Evolutionary conservation across 2,888 invertebrate genomes (phyloP).

Genomic region (Masnerella sp.): DNA sequence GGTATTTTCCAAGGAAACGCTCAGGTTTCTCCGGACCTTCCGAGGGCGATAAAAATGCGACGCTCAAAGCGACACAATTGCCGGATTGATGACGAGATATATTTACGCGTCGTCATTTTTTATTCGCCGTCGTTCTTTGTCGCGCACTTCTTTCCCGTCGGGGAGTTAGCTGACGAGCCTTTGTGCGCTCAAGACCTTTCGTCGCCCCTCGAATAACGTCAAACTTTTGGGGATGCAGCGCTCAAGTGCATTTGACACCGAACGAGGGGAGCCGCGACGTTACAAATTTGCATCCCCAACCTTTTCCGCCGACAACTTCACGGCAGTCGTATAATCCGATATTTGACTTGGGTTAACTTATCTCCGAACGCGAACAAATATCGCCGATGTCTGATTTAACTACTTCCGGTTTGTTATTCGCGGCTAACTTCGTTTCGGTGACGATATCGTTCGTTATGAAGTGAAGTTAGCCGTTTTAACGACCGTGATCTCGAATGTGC

Average conservation of each 20-base stretch:
- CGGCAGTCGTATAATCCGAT: no score
- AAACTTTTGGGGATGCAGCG: conserved; percentile 37
- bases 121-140: conserved; percentile 2
- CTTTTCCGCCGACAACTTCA: neutral
- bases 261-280: neutral
- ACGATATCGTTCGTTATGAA: no score
- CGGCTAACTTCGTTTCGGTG: no score
- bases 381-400: no score
- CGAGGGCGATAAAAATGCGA: conserved; percentile 36
- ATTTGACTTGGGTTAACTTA: no score
- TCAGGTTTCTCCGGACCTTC: conserved; percentile 42
- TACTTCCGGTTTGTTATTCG: no score
- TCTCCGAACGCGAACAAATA: no score
- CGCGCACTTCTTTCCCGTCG: conserved; percentile 13
- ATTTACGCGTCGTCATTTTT: conserved; percentile 38
- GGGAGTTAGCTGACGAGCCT: conserved; percentile 28
- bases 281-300: conserved; percentile 23
- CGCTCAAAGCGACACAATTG: conserved; percentile 39
- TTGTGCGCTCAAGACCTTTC: conserved; percentile 30
- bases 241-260: conserved; percentile 35
- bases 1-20: conserved; percentile 40
- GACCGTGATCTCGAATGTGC: no score
- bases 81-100: conserved; percentile 42
- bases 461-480: no score
- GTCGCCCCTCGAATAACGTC: conserved; percentile 35